A percentile compares a stretch with the other conserved stretches of the same genome.
Evolutionary conservation across 1,140 invertebrate genomes (phyloP).

Genomic region (Platyscapa corneri): DNA sequence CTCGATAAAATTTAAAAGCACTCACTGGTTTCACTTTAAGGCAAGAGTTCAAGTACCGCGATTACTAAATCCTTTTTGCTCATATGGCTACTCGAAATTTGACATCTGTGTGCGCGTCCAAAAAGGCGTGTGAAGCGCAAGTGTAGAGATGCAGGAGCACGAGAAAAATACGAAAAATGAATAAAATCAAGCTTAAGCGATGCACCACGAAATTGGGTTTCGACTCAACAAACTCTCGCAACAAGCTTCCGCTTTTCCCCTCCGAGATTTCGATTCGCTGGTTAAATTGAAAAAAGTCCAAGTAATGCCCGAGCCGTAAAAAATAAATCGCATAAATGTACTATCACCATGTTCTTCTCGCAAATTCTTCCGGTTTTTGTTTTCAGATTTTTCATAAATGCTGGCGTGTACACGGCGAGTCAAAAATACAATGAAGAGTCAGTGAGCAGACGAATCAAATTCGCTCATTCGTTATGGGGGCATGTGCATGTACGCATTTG

Average conservation of each 20-base stretch:
- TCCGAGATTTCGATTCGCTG: background rate
- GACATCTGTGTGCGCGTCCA: background rate
- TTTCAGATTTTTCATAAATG: background rate
- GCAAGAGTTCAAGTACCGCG: background rate
- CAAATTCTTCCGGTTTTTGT: background rate
- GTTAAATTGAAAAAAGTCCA: constrained; percentile 1
- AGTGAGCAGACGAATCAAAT: constrained; percentile 23
- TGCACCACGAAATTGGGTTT: constrained; percentile 36
- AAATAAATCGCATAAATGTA: constrained; percentile 2
- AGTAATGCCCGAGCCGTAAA: background rate
- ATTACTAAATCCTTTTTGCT: background rate
- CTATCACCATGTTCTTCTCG: background rate
- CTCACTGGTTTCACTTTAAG: background rate
- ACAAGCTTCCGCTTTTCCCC: background rate
- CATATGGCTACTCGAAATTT: constrained; percentile 10
- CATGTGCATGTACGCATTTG: background rate
- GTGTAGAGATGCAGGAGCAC: background rate
- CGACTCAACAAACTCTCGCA: background rate
- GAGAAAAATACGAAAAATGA: background rate
- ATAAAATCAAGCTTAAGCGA: constrained; percentile 5
- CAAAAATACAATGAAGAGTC: constrained; percentile 20
- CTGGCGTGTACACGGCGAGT: background rate
- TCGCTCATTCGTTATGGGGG: constrained; percentile 1
- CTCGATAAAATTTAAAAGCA: background rate
- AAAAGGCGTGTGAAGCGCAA: background rate